Evolutionary conservation across 2,797 vertebrate genomes (phyloP).

Genomic region (Falco concolor): DNA sequence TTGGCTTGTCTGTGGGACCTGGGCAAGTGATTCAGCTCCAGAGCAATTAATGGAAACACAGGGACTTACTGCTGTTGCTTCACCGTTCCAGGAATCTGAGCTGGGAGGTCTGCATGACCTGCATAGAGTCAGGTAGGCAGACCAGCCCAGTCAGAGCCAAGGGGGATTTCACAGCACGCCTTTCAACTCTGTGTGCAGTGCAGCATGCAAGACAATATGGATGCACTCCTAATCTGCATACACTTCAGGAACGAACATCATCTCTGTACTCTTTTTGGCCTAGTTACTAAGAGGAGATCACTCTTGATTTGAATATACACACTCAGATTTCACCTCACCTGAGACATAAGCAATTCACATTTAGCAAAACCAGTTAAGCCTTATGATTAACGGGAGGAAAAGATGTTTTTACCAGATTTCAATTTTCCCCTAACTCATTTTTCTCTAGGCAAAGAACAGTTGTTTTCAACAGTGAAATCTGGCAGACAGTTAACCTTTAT

Average conservation of each 20-base stretch:
- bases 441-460: conserved; percentile 39
- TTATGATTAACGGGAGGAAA: background rate
- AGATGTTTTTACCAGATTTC: background rate
- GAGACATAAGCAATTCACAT: background rate
- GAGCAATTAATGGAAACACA: background rate
- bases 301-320: background rate
- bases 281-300: background rate
- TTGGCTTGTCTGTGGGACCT: background rate
- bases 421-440: conserved; percentile 2
- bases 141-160: background rate
- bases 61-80: background rate
- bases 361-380: background rate
- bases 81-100: background rate
- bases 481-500: conserved; percentile 56
- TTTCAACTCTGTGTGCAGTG: background rate
- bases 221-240: accelerated
- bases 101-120: background rate
- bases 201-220: background rate
- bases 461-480: conserved; percentile 46
- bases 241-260: background rate
- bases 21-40: background rate
- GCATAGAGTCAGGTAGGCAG: background rate
- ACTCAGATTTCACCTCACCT: background rate
- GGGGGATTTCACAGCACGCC: accelerated
- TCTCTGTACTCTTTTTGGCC: background rate